These are phyloP conservation scores for Corythornis madagascariensis DNA, from an alignment of 2,113 vertebrate species.

Conservation along the genomic window DNA sequence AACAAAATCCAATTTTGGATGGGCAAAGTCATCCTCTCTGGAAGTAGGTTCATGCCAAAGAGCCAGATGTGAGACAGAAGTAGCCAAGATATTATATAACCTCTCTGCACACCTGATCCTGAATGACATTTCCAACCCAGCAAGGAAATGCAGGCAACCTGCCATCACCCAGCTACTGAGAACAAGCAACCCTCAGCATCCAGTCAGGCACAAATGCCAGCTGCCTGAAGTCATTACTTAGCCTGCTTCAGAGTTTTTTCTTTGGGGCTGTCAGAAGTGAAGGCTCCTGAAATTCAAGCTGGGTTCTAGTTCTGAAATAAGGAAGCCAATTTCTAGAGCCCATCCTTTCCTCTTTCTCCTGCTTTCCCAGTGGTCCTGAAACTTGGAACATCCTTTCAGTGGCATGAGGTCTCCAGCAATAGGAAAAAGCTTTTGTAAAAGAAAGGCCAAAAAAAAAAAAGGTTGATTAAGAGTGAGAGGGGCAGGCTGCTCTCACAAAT, in stretches of 20 bases:
- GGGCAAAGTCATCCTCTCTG: neutral
- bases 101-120: conserved; percentile 35
- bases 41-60: conserved; percentile 23
- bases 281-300: neutral
- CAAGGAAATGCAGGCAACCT: neutral
- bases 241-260: neutral
- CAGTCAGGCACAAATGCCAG: neutral
- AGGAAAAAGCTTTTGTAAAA: conserved; percentile 56
- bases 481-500: neutral
- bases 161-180: neutral
- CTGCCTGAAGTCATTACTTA: conserved; percentile 6
- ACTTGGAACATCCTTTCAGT: conserved; percentile 22
- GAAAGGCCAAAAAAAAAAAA: neutral
- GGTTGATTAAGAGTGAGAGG: neutral
- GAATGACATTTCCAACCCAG: conserved; percentile 41
- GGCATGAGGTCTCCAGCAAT: conserved; percentile 25
- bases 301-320: neutral
- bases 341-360: neutral
- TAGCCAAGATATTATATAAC: conserved; percentile 30
- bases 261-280: neutral
- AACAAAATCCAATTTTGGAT: conserved; percentile 51
- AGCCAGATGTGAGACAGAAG: conserved; percentile 41
- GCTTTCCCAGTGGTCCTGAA: neutral
- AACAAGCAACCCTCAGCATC: neutral
- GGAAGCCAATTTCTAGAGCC: neutral